Evolutionary conservation across 1,140 invertebrate genomes (phyloP).

Genomic region (Drosophila teissieri): DNA sequence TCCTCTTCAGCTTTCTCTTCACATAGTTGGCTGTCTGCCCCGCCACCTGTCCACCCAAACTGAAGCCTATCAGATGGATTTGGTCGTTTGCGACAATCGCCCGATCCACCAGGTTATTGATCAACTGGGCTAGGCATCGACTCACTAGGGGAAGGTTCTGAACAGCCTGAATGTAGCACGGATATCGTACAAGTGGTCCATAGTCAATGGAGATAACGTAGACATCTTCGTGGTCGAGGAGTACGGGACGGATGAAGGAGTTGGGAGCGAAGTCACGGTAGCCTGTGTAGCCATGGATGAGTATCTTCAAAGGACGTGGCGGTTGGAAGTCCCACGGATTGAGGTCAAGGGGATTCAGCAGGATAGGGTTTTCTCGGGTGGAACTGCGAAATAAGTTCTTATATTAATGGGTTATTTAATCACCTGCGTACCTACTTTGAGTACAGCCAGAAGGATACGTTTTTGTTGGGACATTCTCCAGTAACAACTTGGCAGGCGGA

Average conservation of each 20-base stretch:
- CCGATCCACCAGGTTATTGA: slow-evolving; percentile 87
- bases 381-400: slow-evolving; percentile 23
- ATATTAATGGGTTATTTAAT: neutral
- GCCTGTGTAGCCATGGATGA: slow-evolving; percentile 89
- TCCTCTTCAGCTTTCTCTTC: slow-evolving; percentile 85
- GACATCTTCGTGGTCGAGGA: slow-evolving; percentile 85
- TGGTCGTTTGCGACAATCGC: slow-evolving; percentile 86
- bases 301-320: slow-evolving; percentile 86
- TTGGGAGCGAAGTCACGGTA: slow-evolving; percentile 87
- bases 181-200: slow-evolving; percentile 85
- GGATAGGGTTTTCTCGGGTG: slow-evolving; percentile 85
- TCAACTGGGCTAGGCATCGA: slow-evolving; percentile 87
- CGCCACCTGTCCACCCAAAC: slow-evolving; percentile 94
- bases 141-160: slow-evolving; percentile 86
- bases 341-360: slow-evolving; percentile 82
- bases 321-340: slow-evolving; percentile 85
- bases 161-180: slow-evolving; percentile 87
- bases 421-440: slow-evolving; percentile 84
- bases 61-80: slow-evolving; percentile 95
- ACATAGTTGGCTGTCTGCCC: slow-evolving; percentile 90
- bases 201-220: slow-evolving; percentile 88
- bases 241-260: slow-evolving; percentile 86
- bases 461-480: slow-evolving; percentile 86
- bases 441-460: slow-evolving; percentile 87
- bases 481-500: slow-evolving; percentile 63